Base-by-base conservation (phyloP, 2,113 vertebrate genomes). In the Zosterops borbonicus region DNA sequence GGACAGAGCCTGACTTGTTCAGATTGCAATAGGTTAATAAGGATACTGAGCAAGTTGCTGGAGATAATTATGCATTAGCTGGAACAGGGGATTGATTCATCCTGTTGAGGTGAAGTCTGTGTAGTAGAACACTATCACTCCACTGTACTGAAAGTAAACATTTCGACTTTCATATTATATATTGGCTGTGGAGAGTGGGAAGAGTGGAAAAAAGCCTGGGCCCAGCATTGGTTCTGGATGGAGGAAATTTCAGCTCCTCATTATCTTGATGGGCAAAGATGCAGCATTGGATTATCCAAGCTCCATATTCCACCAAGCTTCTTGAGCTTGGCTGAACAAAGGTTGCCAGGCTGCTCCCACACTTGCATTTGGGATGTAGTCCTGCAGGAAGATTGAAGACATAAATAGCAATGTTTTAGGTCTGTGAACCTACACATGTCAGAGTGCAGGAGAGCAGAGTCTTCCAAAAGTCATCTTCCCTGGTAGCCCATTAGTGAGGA, bases 271-370 rank as follows among this genome's bases (percentile, higher is more conserved):
- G 62, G n/a, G 49, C 24, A 22, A 23, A 82, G 70, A 29, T 59
- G 44, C 33, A 46, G 16, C 1, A 0, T 2, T 74, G 83, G 49
- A 6, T 63, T 76, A 50, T 56, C 65, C 0, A 0, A 28, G 31
- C 53, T 69, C 29, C 60, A 37, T n/a, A 15, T 37, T 11, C 35
- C 4, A 5, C 41, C 29, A 20, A 33, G 29, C 23, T 50, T 25
- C 69, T 62, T 1, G 2, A 73, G 41, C 46, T 62, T 37, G 12
- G 76, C 62, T 37, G 41, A 46, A 19, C 5, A 4, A 28, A 77
- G 42, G 12, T 37, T 78, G 52, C 56, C 73, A 59, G 60, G 55
- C 64, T 81, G 33, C 75, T 88, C 89, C 71, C 0, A 2, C 5
- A 0, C 60, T 46, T 44, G 39, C 0, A 0, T 46, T 73, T 42